A percentile compares a stretch with the other conserved stretches of the same genome.
Evolutionary conservation across 2,888 invertebrate genomes (phyloP).

Genomic region (Mellilla xanthometata): DNA sequence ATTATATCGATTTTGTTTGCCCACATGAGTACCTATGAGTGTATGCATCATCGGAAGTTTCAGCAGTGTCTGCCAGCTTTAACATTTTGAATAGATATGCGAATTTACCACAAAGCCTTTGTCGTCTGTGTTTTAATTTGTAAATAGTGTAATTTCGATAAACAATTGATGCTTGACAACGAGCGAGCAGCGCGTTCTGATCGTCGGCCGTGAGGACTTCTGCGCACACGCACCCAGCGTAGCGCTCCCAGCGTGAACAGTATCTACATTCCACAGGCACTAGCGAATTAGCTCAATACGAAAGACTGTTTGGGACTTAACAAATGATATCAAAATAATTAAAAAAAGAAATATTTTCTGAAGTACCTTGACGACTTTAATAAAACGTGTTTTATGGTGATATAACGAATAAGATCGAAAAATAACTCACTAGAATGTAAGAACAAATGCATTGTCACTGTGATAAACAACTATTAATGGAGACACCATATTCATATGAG

Average conservation of each 20-base stretch:
- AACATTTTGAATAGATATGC: constrained; percentile 55
- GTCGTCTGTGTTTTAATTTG: constrained; percentile 71
- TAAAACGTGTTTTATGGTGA: constrained; percentile 76
- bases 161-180: constrained; percentile 71
- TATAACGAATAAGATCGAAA: constrained; percentile 75
- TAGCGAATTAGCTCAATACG: constrained; percentile 75
- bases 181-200: too few relatives aligned
- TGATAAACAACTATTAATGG: constrained; percentile 72
- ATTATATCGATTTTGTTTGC: constrained; percentile 9
- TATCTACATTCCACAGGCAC: constrained; percentile 74
- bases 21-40: background rate
- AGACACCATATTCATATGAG: constrained; percentile 66
- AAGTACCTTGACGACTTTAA: constrained; percentile 74
- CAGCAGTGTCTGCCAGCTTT: constrained; percentile 44
- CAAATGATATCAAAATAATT: constrained; percentile 62
- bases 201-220: constrained; percentile 71
- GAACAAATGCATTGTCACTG: constrained; percentile 81
- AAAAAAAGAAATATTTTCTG: constrained; percentile 68
- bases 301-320: constrained; percentile 78
- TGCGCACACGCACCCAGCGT: constrained; percentile 55
- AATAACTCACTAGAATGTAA: constrained; percentile 80
- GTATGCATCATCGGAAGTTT: constrained; percentile 44
- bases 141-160: constrained; percentile 72
- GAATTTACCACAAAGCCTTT: constrained; percentile 66
- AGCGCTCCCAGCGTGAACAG: background rate